Percentiles rank a stretch among this genome's conserved stretches.
Evolutionary conservation across 2,797 vertebrate species (phyloP).

Genomic region (Dryobates pubescens): DNA sequence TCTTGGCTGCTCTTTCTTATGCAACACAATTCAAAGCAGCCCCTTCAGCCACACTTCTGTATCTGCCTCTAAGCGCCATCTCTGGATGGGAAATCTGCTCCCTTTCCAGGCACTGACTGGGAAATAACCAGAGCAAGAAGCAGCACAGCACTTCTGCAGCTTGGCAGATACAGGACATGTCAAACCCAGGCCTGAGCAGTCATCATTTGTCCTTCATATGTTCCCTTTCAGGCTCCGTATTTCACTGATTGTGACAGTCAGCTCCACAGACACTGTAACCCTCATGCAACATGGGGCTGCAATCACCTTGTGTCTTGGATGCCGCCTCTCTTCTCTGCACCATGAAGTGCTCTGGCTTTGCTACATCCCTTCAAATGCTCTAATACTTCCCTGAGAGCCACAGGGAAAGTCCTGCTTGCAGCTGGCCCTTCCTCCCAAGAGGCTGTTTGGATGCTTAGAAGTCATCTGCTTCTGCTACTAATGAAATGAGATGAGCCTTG

Average conservation of each 20-base stretch:
- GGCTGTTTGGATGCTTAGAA: too few relatives aligned
- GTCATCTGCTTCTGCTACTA: background rate
- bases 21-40: background rate
- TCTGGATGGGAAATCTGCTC: background rate
- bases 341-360: background rate
- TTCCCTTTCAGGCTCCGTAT: background rate
- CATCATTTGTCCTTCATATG: rapidly evolving
- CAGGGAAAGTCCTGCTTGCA: rapidly evolving
- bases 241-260: background rate
- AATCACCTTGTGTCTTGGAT: background rate
- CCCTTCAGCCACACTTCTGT: background rate
- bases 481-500: rapidly evolving
- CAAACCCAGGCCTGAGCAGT: background rate
- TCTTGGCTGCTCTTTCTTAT: background rate
- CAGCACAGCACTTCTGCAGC: background rate
- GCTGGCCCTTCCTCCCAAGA: background rate
- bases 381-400: background rate
- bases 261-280: rapidly evolving
- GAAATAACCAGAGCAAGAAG: background rate
- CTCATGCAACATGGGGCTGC: background rate
- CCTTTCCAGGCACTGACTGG: background rate
- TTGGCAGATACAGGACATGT: background rate
- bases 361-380: background rate
- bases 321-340: background rate
- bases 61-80: background rate